Evolutionary conservation across 2,888 invertebrate species (phyloP).

Genomic region (Axea sp.): DNA sequence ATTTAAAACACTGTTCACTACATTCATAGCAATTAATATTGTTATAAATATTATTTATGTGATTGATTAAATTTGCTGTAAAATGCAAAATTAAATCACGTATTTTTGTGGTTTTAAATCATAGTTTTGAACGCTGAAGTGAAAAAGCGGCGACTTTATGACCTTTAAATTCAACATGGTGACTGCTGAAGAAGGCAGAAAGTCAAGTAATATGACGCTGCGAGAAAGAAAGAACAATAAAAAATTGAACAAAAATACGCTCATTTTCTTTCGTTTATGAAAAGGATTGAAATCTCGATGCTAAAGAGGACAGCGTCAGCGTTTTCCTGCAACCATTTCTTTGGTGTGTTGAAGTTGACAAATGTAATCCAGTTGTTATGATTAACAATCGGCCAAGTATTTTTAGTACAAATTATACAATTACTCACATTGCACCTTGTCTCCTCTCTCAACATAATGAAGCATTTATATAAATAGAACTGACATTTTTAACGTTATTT

Average conservation of each 20-base stretch:
- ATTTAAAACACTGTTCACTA: too few relatives aligned
- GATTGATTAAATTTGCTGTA: too few relatives aligned
- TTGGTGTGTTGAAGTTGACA: slow-evolving; percentile 6
- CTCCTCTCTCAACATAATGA: too few relatives aligned
- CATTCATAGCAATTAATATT: too few relatives aligned
- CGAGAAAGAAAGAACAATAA: slow-evolving; percentile 6
- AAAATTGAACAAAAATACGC: slow-evolving; percentile 31
- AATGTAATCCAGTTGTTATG: slow-evolving; percentile 10
- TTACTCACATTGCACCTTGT: too few relatives aligned
- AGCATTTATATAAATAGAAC: too few relatives aligned
- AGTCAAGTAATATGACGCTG: slow-evolving; percentile 33
- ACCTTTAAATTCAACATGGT: slow-evolving; percentile 21
- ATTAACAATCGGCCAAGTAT: slow-evolving; percentile 6
- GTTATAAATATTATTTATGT: too few relatives aligned
- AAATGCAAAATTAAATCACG: too few relatives aligned
- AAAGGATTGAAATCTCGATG: slow-evolving; percentile 29
- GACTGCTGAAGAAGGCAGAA: slow-evolving; percentile 37
- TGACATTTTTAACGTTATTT: too few relatives aligned
- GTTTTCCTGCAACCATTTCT: slow-evolving; percentile 13
- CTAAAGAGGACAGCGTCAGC: slow-evolving; percentile 25
- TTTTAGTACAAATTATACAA: background rate
- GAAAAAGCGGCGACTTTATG: slow-evolving; percentile 11
- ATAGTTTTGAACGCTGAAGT: background rate
- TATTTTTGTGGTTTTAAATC: background rate
- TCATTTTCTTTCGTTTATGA: slow-evolving; percentile 29